Evolutionary conservation across 2,888 invertebrate genomes (phyloP).

Genomic region (Meliscaeva auricollis): DNA sequence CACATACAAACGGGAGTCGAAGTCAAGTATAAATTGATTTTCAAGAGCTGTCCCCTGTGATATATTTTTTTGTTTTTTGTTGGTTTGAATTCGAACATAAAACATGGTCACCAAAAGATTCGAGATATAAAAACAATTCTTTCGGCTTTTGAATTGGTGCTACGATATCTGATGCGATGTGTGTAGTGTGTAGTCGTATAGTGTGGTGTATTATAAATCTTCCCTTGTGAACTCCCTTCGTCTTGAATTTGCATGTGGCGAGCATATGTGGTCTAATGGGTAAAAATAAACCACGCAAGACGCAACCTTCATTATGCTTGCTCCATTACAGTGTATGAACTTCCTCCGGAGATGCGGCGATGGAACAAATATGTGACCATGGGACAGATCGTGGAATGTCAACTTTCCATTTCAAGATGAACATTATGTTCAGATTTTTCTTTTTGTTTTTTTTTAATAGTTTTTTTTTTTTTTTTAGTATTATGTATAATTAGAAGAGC

Average conservation of each 20-base stretch:
- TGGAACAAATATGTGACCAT: conserved; percentile 69
- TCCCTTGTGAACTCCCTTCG: conserved; percentile 72
- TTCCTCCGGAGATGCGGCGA: conserved; percentile 68
- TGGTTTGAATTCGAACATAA: conserved; percentile 33
- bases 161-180: background rate
- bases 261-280: conserved; percentile 72
- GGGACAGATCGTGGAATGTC: conserved; percentile 75
- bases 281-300: conserved; percentile 76
- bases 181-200: too few relatives aligned
- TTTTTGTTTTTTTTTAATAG: background rate
- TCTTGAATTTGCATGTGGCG: conserved; percentile 74
- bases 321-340: conserved; percentile 71
- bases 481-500: conserved; percentile 52
- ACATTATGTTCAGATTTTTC: conserved; percentile 39
- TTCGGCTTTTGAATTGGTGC: conserved; percentile 15
- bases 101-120: conserved; percentile 73
- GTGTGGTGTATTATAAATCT: conserved; percentile 62
- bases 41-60: conserved; percentile 72
- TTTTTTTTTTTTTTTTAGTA: background rate
- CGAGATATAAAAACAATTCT: conserved; percentile 40
- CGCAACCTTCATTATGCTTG: conserved; percentile 73
- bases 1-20: conserved; percentile 19
- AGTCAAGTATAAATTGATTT: conserved; percentile 72
- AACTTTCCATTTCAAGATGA: conserved; percentile 70
- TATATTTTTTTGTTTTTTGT: conserved; percentile 26